Evolutionary conservation across 2,113 vertebrate species (phyloP).

Genomic region (Puntigrus tetrazona): DNA sequence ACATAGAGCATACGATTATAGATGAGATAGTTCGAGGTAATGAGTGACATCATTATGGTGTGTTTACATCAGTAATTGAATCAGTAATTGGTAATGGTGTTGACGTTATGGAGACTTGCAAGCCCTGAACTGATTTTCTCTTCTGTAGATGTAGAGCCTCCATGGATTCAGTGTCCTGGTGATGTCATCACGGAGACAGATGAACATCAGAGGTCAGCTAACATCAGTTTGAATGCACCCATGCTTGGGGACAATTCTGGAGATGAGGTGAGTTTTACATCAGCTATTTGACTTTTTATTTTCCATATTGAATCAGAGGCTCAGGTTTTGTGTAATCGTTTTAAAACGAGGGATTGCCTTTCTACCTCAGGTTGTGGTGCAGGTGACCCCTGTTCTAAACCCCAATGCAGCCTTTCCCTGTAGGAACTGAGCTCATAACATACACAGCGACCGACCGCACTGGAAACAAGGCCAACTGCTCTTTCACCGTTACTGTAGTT

Average conservation of each 20-base stretch:
- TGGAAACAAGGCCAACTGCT: constrained; percentile 89
- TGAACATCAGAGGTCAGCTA: constrained; percentile 85
- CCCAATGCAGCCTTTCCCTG: constrained; percentile 88
- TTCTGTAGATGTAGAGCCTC: constrained; percentile 83
- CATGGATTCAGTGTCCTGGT: constrained; percentile 83
- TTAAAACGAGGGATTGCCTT: constrained; percentile 23
- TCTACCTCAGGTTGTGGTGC: constrained; percentile 81
- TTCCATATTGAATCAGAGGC: too few species aligned
- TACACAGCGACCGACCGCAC: constrained; percentile 84
- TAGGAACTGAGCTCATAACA: constrained; percentile 84
- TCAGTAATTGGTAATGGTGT: constrained; percentile 13
- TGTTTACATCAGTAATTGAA: background rate
- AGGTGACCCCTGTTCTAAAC: constrained; percentile 85
- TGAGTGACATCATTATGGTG: background rate
- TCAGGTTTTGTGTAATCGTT: background rate
- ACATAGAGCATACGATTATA: background rate
- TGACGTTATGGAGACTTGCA: constrained; percentile 3
- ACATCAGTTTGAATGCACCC: constrained; percentile 85
- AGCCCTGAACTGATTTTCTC: background rate
- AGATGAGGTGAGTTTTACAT: constrained; percentile 79
- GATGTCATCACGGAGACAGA: constrained; percentile 81
- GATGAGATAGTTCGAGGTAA: background rate
- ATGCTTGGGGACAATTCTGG: constrained; percentile 85
- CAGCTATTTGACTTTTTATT: background rate
- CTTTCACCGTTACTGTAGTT: constrained; percentile 86